A percentile compares a stretch with the other conserved stretches of the same genome.
phyloP scores from a whole-genome alignment of 2,113 vertebrate genomes.

The Cacatua alba region DNA sequence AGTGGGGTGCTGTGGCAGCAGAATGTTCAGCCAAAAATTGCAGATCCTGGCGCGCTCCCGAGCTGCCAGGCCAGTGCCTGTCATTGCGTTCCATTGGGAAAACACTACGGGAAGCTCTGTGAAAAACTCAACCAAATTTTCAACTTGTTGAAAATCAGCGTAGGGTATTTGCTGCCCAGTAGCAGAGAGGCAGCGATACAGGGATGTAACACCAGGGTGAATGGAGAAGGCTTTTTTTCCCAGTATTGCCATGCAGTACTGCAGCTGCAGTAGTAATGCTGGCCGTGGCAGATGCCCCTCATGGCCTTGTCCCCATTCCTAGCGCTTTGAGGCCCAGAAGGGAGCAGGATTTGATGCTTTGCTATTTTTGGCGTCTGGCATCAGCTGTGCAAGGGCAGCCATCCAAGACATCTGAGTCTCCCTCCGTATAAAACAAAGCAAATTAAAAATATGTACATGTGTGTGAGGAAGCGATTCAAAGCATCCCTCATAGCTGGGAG shows the following conservation, averaged over 20 bases:
- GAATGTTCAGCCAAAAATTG: rapidly evolving
- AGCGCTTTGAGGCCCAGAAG: neutral
- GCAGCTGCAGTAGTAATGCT: neutral
- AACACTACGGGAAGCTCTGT: neutral
- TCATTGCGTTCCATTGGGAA: rapidly evolving
- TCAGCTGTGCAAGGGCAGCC: conserved; percentile 19
- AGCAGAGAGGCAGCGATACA: neutral
- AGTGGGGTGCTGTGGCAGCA: neutral
- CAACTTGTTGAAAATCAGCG: neutral
- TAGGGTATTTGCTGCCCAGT: neutral
- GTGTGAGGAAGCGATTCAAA: conserved; percentile 57
- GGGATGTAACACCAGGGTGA: neutral
- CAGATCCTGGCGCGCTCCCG: neutral
- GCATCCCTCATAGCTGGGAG: conserved; percentile 64
- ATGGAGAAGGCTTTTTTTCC: neutral
- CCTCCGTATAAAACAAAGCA: conserved; percentile 35
- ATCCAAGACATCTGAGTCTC: conserved; percentile 56
- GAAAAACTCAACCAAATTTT: neutral
- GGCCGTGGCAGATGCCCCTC: neutral
- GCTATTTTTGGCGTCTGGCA: conserved; percentile 42
- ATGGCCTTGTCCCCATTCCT: neutral
- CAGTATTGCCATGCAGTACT: neutral
- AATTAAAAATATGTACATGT: conserved; percentile 3
- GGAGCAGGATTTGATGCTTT: neutral
- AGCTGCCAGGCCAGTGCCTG: neutral